Evolutionary conservation across 37 sponge, comb jelly and placozoan genomes (phyloP).

Genomic region (Chondrilla cf. caribensis): DNA sequence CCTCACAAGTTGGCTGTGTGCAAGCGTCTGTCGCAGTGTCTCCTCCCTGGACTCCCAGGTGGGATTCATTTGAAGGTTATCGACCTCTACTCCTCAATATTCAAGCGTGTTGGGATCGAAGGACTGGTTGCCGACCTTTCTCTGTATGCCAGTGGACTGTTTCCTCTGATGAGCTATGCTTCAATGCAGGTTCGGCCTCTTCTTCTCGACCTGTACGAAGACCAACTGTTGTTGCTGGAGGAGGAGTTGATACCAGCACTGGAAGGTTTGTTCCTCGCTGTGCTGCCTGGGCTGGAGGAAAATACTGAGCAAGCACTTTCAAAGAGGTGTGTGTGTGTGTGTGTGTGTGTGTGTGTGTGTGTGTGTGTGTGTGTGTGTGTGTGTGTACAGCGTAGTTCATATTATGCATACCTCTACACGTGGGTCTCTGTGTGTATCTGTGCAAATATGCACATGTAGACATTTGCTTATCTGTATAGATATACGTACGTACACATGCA

Average conservation of each 20-base stretch:
- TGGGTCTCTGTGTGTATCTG: too few relatives aligned
- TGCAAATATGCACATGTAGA: too few relatives aligned
- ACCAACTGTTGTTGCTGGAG: constrained; percentile 73
- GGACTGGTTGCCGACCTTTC: constrained; percentile 63
- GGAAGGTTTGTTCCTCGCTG: constrained; percentile 74
- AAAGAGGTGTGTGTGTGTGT: not conserved
- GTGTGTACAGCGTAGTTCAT: too few relatives aligned
- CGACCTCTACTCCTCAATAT: constrained; percentile 73
- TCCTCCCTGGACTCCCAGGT: constrained; percentile 84
- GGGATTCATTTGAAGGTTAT: constrained; percentile 85
- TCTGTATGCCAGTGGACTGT: constrained; percentile 71
- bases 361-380: not conserved
- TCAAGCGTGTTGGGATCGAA: constrained; percentile 68
- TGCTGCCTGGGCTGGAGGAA: constrained; percentile 88
- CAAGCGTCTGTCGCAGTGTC: constrained; percentile 91
- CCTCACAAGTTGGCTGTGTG: constrained; percentile 71
- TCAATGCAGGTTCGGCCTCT: constrained; percentile 76
- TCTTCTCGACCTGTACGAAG: constrained; percentile 77
- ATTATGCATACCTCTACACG: too few relatives aligned
- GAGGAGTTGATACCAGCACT: constrained; percentile 61
- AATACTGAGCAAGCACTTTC: constrained; percentile 43
- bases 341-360: not conserved
- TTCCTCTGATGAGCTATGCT: constrained; percentile 76
- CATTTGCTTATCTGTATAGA: too few relatives aligned
- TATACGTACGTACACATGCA: too few relatives aligned